Conservation (phyloP, 2,797 vertebrate species). For the Florisuga fusca region DNA sequence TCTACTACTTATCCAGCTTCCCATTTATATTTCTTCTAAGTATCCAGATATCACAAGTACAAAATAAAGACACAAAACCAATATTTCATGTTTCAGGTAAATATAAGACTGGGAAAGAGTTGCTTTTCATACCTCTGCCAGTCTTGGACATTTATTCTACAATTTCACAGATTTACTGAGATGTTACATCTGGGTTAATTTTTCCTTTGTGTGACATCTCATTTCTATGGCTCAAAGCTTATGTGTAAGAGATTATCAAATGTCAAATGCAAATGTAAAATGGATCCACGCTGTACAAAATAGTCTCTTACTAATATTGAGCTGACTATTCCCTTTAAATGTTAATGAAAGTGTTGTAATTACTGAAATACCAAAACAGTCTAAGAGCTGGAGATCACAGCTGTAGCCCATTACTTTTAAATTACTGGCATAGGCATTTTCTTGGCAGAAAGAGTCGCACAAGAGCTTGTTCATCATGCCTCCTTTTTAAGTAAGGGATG, state of each 20-base stretch:
- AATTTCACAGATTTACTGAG: conserved; percentile 56
- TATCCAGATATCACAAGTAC: neutral
- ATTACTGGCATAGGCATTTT: conserved; percentile 68
- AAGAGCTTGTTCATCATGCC: conserved; percentile 66
- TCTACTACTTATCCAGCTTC: neutral
- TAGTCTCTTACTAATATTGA: conserved; percentile 77
- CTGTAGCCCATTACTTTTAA: conserved; percentile 79
- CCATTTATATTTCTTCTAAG: neutral
- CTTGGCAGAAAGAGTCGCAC: conserved; percentile 70
- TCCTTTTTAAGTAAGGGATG: conserved; percentile 52
- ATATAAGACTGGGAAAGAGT: conserved; percentile 5
- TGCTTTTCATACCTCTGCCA: conserved; percentile 38
- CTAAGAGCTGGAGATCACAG: conserved; percentile 78
- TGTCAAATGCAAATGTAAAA: conserved; percentile 84
- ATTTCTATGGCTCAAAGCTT: conserved; percentile 75
- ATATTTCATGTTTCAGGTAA: conserved; percentile 20
- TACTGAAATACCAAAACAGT: conserved; percentile 82
- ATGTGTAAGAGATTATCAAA: conserved; percentile 79
- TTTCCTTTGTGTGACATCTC: conserved; percentile 71
- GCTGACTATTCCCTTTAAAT: conserved; percentile 81
- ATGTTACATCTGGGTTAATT: conserved; percentile 73
- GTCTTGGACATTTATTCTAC: conserved; percentile 50
- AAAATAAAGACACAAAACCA: conserved; percentile 52
- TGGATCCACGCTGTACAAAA: conserved; percentile 72
- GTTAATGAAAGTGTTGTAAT: conserved; percentile 85